Base-by-base conservation (phyloP, 2,113 vertebrate species). In the Zosterops hypoxanthus region DNA sequence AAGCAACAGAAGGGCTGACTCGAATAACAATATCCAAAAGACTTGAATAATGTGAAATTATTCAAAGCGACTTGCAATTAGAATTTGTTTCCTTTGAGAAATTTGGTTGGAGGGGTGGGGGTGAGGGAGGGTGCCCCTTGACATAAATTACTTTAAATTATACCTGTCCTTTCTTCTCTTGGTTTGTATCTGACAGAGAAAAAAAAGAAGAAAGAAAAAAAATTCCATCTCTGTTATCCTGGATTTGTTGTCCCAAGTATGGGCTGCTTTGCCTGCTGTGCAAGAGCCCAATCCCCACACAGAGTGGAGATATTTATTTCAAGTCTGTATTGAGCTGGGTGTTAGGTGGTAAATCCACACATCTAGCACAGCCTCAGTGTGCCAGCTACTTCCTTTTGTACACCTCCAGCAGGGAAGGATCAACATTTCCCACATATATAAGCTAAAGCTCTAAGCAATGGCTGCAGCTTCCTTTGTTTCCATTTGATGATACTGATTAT, bases 101-200 rank as follows among this genome's bases (percentile, higher is more conserved):
- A 60, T 71, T 47, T 2, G 1, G 21, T 77, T 16, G 6, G 70
- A 41, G 3, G n/a, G 9, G 4, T 0, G 0, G 4, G 4, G 17
- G n/a, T 55, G 18, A 36, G 17, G 12, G 9, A 59, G 13, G 14
- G 2, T 33, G 6, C 11, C 21, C 61, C 9, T 78, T 59, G 25
- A 7, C 33, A 3, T 75, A 57, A 84, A 61, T 83, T 55, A 81
- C 2, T 72, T 82, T 64, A 78, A 44, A 44, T 60, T n/a, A 8
- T 29, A 14, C 23, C 34, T 63, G 14, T 42, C 13, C 9, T 26
- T 83, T 63, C 22, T 86, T 53, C 9, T 21, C 29, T 15, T n/a
- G 7, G 9, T 61, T 90, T 71, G 8, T 73, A 23, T 66, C 14
- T 42, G 36, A 26, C 5, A 46, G n/a, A 6, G 8, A 64, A 73